Evolutionary conservation across 2,888 invertebrate genomes (phyloP).

Genomic region (Operophtera brumata): DNA sequence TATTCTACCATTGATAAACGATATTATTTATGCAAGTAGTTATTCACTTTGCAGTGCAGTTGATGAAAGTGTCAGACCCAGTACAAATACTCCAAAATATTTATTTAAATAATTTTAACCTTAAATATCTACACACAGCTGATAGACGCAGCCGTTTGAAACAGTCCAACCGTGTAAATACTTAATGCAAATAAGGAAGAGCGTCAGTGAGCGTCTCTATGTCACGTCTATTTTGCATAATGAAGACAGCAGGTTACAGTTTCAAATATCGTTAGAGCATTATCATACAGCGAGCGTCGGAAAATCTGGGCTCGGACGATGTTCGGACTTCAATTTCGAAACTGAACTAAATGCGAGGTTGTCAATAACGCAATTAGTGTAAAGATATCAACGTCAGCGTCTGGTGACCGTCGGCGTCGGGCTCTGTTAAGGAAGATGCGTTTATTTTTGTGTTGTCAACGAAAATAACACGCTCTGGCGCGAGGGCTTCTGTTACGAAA

Average conservation of each 20-base stretch:
- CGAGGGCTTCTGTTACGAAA: conserved; percentile 72
- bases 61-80: neutral
- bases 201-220: conserved; percentile 47
- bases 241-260: conserved; percentile 37
- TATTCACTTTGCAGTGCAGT: neutral
- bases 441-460: conserved; percentile 79
- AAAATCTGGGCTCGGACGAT: conserved; percentile 31
- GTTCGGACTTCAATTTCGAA: conserved; percentile 47
- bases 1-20: too few relatives aligned
- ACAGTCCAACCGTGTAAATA: conserved; percentile 48
- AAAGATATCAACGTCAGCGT: conserved; percentile 75
- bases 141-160: conserved; percentile 30
- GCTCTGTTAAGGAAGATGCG: conserved; percentile 66
- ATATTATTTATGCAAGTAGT: too few relatives aligned
- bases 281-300: conserved; percentile 16
- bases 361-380: conserved; percentile 79
- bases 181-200: conserved; percentile 55
- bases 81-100: neutral
- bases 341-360: conserved; percentile 61
- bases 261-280: conserved; percentile 21
- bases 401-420: conserved; percentile 61
- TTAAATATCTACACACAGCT: conserved; percentile 24
- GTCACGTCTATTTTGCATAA: conserved; percentile 54
- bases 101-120: conserved; percentile 5
- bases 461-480: conserved; percentile 68